Conservation (phyloP, 2,797 vertebrate species). For the Poecilia velifera region DNA sequence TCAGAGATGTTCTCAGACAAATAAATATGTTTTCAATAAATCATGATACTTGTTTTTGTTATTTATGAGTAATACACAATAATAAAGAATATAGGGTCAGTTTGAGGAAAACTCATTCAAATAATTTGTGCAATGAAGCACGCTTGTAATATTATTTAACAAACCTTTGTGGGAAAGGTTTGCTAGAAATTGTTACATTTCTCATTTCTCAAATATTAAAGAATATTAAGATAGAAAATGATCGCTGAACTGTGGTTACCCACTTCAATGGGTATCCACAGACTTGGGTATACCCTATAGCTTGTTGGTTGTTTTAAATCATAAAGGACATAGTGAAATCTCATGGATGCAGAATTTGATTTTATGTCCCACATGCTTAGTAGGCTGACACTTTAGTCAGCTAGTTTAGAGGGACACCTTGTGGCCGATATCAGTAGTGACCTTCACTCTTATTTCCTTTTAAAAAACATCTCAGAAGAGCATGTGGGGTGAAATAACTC, state of each 20-base stretch:
- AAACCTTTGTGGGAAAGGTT: too few relatives aligned
- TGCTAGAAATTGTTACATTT: background rate
- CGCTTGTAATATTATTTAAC: background rate
- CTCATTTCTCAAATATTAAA: background rate
- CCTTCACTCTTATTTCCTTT: background rate
- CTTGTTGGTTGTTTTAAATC: background rate
- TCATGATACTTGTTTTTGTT: background rate
- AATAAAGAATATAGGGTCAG: background rate
- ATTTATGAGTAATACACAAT: background rate
- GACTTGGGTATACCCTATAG: background rate
- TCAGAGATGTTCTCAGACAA: slow-evolving; percentile 41
- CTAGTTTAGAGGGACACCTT: slow-evolving; percentile 37
- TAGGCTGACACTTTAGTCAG: background rate
- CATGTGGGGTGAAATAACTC: background rate
- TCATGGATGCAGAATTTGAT: background rate
- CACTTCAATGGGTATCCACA: too few relatives aligned
- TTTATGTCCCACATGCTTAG: background rate
- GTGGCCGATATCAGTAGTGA: slow-evolving; percentile 29
- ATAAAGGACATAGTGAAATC: too few relatives aligned
- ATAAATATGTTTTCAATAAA: slow-evolving; percentile 65
- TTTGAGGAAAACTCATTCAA: background rate
- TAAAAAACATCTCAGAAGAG: background rate
- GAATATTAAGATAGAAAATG: background rate
- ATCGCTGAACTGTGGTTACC: background rate
- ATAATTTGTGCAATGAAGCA: background rate